A percentile compares a stretch with the other conserved stretches of the same genome.
These are phyloP conservation scores for Pteromalus puparum DNA, from an alignment of 1,140 invertebrate species.

Conservation along the genomic window DNA sequence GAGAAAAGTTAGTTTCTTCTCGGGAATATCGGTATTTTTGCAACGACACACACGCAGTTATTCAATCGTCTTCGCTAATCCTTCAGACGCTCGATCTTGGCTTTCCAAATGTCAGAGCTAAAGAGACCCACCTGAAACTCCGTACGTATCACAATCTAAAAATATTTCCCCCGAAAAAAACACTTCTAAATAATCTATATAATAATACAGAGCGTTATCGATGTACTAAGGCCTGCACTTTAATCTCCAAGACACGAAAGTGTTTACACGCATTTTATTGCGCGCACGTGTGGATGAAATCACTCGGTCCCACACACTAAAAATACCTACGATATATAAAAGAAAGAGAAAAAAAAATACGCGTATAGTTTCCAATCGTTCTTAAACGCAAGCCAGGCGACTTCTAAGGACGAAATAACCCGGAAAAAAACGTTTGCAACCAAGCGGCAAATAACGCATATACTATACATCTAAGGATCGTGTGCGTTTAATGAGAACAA, in stretches of 20 bases:
- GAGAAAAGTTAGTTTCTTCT: too few relatives aligned
- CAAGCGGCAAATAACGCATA: neutral
- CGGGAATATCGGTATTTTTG: too few relatives aligned
- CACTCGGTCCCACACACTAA: too few relatives aligned
- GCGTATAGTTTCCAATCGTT: neutral
- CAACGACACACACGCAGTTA: too few relatives aligned
- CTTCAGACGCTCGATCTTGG: too few relatives aligned
- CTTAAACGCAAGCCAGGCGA: neutral
- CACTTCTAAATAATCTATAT: neutral
- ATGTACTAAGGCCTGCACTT: neutral
- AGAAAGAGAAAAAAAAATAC: neutral
- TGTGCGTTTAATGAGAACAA: constrained; percentile 6
- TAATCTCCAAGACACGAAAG: neutral
- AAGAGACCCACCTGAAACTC: neutral
- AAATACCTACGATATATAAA: neutral
- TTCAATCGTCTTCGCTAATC: too few relatives aligned
- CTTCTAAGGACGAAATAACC: neutral
- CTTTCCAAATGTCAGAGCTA: too few relatives aligned
- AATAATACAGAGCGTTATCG: neutral
- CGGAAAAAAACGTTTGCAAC: neutral
- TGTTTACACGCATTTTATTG: neutral
- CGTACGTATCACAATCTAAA: neutral
- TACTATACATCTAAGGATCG: constrained; percentile 9
- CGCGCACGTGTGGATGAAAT: too few relatives aligned
- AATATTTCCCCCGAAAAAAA: neutral